These are phyloP conservation scores for Lathronympha strigana DNA, from an alignment of 2,888 invertebrate genomes.

Conservation along the genomic window DNA sequence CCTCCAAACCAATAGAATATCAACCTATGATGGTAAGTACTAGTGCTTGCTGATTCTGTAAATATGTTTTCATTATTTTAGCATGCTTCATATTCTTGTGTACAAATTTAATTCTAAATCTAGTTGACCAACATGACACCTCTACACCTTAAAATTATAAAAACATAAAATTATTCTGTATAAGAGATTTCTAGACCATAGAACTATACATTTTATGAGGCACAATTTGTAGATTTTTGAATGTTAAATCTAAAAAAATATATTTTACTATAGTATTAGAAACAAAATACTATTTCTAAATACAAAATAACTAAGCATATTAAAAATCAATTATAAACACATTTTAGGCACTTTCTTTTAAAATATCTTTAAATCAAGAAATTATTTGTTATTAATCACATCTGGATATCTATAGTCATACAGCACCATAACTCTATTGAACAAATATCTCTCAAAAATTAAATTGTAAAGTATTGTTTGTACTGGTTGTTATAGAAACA, in stretches of 20 bases:
- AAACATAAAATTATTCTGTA: too few species aligned
- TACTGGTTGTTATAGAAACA: conserved; percentile 41
- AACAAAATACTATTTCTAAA: too few species aligned
- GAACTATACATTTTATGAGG: too few species aligned
- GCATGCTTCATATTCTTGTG: conserved; percentile 20
- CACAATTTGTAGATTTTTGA: too few species aligned
- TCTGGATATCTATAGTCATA: background rate
- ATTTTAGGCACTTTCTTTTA: background rate
- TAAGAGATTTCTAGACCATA: too few species aligned
- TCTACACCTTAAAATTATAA: too few species aligned
- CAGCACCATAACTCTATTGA: conserved; percentile 9
- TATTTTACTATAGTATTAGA: too few species aligned
- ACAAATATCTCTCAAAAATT: conserved; percentile 24
- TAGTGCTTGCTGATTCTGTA: conserved; percentile 21
- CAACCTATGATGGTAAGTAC: conserved; percentile 80
- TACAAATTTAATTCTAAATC: background rate
- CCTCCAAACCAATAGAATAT: conserved; percentile 81
- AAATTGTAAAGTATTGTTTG: conserved; percentile 27
- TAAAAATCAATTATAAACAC: too few species aligned
- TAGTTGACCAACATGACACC: too few species aligned
- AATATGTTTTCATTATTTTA: conserved; percentile 13
- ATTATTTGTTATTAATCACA: background rate
- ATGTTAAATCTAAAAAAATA: too few species aligned
- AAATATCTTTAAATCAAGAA: background rate
- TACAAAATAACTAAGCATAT: too few species aligned